These are phyloP conservation scores for Scleropages formosus DNA, from an alignment of 2,797 vertebrate genomes.

Conservation along the genomic window DNA sequence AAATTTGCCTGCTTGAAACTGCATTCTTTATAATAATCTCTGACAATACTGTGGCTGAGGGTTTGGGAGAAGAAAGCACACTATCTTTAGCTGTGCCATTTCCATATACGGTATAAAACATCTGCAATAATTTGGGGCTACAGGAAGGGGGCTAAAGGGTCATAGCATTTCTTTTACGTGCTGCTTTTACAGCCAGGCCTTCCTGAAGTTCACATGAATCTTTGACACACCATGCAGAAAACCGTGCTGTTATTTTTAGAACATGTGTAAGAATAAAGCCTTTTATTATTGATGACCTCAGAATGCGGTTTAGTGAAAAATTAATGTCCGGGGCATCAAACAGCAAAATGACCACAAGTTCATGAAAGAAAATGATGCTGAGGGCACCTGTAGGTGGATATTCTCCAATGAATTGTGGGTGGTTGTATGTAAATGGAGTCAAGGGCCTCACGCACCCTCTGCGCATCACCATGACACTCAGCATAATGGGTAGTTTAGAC, in stretches of 20 bases:
- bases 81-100: too few species aligned
- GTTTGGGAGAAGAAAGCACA: too few species aligned
- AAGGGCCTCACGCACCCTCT: not conserved
- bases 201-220: constrained; percentile 59
- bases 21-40: too few species aligned
- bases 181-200: constrained; percentile 37
- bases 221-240: constrained; percentile 57
- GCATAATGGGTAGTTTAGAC: not conserved
- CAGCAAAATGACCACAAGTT: constrained; percentile 43
- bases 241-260: constrained; percentile 72
- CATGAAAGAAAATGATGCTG: not conserved
- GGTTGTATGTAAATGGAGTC: not conserved
- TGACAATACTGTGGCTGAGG: too few species aligned
- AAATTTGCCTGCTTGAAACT: too few species aligned
- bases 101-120: too few species aligned
- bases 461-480: not conserved
- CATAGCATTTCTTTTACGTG: constrained; percentile 30
- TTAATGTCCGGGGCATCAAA: constrained; percentile 59
- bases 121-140: too few species aligned
- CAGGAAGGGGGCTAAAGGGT: not conserved
- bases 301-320: constrained; percentile 73
- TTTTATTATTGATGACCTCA: constrained; percentile 75
- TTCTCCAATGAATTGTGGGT: not conserved
- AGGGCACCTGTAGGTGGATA: not conserved
- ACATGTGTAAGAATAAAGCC: constrained; percentile 72